phyloP scores from a whole-genome alignment of 2,888 invertebrate species.

The Antheraea assamensis region DNA sequence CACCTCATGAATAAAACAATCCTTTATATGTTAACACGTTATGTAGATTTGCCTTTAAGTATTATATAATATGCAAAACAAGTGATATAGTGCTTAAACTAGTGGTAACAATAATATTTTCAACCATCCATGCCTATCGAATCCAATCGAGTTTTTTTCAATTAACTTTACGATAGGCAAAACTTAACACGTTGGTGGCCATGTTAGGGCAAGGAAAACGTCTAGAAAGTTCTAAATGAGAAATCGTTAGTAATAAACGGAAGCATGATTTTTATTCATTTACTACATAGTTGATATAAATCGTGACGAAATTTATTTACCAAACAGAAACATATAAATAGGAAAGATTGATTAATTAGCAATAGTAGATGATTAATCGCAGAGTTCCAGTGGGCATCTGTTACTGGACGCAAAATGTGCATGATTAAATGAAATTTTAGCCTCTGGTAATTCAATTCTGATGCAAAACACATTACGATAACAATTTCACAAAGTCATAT shows the following conservation, averaged over 20 bases:
- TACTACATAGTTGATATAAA: neutral
- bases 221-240: neutral
- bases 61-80: conserved; percentile 59
- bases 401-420: neutral
- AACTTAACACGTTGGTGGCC: conserved; percentile 26
- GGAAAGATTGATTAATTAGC: neutral
- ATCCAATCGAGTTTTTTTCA: conserved; percentile 46
- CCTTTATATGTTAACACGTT: conserved; percentile 38
- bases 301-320: neutral
- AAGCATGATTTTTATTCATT: neutral
- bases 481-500: neutral
- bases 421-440: neutral
- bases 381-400: neutral
- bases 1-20: conserved; percentile 54
- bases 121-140: conserved; percentile 55
- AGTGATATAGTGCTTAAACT: conserved; percentile 71
- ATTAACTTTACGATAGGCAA: conserved; percentile 27
- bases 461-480: neutral
- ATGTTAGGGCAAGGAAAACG: conserved; percentile 24
- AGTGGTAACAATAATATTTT: conserved; percentile 80
- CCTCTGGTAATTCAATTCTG: neutral
- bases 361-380: conserved; percentile 1
- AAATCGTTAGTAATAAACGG: neutral
- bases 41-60: conserved; percentile 44
- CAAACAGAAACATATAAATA: neutral